These are phyloP conservation scores for Phyllostomus hastatus DNA, from an alignment of 2,113 vertebrate genomes.

Conservation along the genomic window DNA sequence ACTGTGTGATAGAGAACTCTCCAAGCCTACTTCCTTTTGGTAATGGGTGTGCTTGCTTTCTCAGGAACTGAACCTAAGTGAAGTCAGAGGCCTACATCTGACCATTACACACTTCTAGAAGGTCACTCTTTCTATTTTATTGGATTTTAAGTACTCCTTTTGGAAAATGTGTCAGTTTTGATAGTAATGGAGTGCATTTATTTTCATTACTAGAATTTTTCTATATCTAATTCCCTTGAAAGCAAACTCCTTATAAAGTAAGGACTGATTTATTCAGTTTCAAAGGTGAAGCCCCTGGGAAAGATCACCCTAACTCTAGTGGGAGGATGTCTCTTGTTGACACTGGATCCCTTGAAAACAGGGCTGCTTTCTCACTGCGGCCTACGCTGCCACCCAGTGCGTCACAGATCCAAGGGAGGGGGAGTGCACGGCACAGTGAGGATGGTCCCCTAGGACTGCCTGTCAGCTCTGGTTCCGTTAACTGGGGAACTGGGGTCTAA, in stretches of 20 bases:
- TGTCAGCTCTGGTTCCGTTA: not conserved
- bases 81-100: not conserved
- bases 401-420: not conserved
- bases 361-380: not conserved
- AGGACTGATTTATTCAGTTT: not conserved
- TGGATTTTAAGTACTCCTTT: not conserved
- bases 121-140: not conserved
- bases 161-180: constrained; percentile 6
- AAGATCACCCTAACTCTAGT: not conserved
- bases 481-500: not conserved
- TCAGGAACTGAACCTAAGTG: not conserved
- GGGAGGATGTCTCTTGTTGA: not conserved
- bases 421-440: not conserved
- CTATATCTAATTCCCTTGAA: not conserved
- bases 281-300: not conserved
- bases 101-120: constrained; percentile 10
- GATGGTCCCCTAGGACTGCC: not conserved
- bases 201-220: constrained; percentile 21
- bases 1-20: not conserved
- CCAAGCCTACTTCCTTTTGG: not conserved
- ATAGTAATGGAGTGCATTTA: not conserved
- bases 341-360: not conserved
- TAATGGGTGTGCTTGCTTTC: not conserved
- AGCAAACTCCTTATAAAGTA: constrained; percentile 6
- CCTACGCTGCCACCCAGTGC: not conserved